Evolutionary conservation across 2,888 invertebrate species (phyloP).

Genomic region (Drosophila monieri): DNA sequence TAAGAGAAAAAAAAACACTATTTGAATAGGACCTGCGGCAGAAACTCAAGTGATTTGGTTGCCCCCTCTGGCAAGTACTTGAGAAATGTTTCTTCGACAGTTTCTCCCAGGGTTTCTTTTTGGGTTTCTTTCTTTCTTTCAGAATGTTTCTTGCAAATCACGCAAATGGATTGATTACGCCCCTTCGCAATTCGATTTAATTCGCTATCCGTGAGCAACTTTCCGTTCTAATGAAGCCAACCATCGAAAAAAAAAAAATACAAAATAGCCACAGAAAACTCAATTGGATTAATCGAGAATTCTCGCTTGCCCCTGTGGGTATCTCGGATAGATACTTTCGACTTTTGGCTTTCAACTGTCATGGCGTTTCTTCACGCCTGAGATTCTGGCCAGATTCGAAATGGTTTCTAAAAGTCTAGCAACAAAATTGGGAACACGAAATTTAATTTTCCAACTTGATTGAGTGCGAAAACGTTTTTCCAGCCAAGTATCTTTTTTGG

Average conservation of each 20-base stretch:
- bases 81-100: conserved; percentile 55
- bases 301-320: conserved; percentile 17
- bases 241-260: conserved; percentile 6
- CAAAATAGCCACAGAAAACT: conserved; percentile 51
- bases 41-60: conserved; percentile 20
- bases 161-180: conserved; percentile 70
- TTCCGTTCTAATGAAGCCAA: conserved; percentile 42
- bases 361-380: conserved; percentile 53
- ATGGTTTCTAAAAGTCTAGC: conserved; percentile 32
- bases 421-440: conserved; percentile 29
- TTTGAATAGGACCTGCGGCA: conserved; percentile 39
- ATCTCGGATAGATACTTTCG: conserved; percentile 16
- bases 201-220: conserved; percentile 44
- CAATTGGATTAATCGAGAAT: conserved; percentile 65
- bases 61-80: conserved; percentile 52
- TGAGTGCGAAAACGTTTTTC: conserved; percentile 38
- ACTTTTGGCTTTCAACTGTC: conserved; percentile 9
- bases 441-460: conserved; percentile 36
- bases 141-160: conserved; percentile 50
- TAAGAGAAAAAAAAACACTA: conserved; percentile 2
- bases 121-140: conserved; percentile 1
- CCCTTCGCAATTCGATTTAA: conserved; percentile 68
- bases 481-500: conserved; percentile 6
- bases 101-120: conserved; percentile 29
- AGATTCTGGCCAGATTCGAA: conserved; percentile 44